Evolutionary conservation across 2,797 vertebrate genomes (phyloP), one percentile per base, ranked within the genome.

Genomic region (Acestrorhynchus altus): DNA sequence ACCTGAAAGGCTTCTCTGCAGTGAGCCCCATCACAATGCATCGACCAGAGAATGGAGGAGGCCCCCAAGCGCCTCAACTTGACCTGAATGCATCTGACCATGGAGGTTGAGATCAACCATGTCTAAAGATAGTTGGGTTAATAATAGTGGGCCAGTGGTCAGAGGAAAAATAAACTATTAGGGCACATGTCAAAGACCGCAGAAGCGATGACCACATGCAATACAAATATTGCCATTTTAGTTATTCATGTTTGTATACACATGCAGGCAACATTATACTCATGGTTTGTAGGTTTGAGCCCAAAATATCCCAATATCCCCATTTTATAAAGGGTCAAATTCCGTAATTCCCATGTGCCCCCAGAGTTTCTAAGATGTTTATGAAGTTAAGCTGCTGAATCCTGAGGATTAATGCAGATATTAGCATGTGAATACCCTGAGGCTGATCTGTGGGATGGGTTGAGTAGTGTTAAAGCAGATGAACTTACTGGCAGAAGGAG

Each of bases 401-500:
- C 16, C n/a, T n/a, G 4, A 5, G 2, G 40, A 1, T 42, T 42
- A 11, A 42, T 18, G 46, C 16, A 44, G 15, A 44, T 44, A 64
- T 42, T 8, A 44, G n/a, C 40, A 44, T 64, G 22, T 44, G 0
- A 28, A 31, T 10, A 59, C 2, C 10, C 13, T 20, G 11, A 35
- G 31, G 31, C 31, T 10, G 11, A 39, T 11, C 10, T 15, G 28
- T 39, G 1, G 16, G 13, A n/a, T 61, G 59, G 59, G 15, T 6
- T 31, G n/a, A 2, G 8, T 7, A 31, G 2, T 35, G 31, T 35
- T 24, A 8, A 16, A 35, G 4, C 0, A 26, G 75, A 78, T 1
- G 56, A 28, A 86, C 87, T 87, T 87, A 89, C 88, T 78, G 60
- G 63, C 8, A 61, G 74, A 63, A 42, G 49, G 59, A 63, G 60